Evolutionary conservation across 2,113 vertebrate genomes (phyloP).

Genomic region (Triplophysa dalaica): DNA sequence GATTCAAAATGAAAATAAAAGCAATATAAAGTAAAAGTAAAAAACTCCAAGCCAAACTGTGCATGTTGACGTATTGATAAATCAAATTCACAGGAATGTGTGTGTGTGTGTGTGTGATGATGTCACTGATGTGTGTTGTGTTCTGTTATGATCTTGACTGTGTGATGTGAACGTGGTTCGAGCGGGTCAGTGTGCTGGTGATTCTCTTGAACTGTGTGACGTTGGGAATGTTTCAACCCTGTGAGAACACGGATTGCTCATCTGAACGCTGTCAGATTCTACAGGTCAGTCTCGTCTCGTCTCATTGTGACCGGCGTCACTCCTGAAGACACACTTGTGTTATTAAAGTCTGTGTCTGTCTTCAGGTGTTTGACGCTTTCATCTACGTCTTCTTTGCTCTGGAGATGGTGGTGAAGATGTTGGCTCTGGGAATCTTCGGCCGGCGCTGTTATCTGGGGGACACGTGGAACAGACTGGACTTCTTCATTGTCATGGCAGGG

Average conservation of each 20-base stretch:
- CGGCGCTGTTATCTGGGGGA: constrained; percentile 94
- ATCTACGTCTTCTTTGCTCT: constrained; percentile 89
- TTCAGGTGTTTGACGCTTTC: constrained; percentile 74
- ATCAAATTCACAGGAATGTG: too few relatives aligned
- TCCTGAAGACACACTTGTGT: too few relatives aligned
- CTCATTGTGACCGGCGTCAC: too few relatives aligned
- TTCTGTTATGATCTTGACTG: constrained; percentile 75
- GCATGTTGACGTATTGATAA: too few relatives aligned
- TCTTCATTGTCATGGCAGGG: constrained; percentile 98
- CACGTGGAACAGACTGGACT: constrained; percentile 97
- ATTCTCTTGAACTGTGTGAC: constrained; percentile 97
- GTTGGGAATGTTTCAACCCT: constrained; percentile 97
- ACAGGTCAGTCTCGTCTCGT: constrained; percentile 77
- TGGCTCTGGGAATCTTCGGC: constrained; percentile 95
- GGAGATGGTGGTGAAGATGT: constrained; percentile 99
- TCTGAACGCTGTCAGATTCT: constrained; percentile 93
- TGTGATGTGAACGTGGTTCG: constrained; percentile 85
- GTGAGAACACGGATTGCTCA: constrained; percentile 95
- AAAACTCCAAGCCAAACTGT: too few relatives aligned
- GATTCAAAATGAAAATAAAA: too few relatives aligned
- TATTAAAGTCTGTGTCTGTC: not conserved
- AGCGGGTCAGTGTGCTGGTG: constrained; percentile 95
- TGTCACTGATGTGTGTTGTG: not conserved
- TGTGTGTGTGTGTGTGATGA: too few relatives aligned
- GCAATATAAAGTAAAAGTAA: too few relatives aligned